Base-by-base conservation (phyloP, 2,797 vertebrate genomes). In the Malurus leucopterus region DNA sequence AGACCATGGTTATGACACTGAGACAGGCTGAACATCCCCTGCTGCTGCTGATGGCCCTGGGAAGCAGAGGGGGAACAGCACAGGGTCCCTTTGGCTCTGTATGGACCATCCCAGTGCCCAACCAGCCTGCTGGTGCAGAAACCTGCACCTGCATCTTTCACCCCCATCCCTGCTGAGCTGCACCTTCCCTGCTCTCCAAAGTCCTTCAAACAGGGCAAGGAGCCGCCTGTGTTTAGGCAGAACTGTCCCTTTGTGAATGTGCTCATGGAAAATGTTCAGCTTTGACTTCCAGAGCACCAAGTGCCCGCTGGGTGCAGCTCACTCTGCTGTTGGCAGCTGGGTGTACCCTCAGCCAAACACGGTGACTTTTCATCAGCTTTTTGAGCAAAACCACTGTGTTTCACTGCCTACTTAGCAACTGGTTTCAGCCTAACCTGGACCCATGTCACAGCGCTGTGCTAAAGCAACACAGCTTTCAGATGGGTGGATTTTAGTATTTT, bases 391-490 rank as follows among this genome's bases (percentile, higher is more conserved):
- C 15, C 30, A 36, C 24, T 2, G 4, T 22, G 50, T 70, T 86
- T 32, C 61, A 47, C 13, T 62, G 34, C 63, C 86, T 93, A 72
- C 71, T 93, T 87, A 91, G 87, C 64, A 92, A 74, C 50, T 93
- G 79, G 36, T 73, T 86, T 40, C 73, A 75, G 65, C 44, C 62
- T 78, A 22, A 77, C 49, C 57, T 61, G 73, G 61, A 63, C 51
- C 38, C 57, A 11, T 47, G 74, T 88, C 65, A 88, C 32, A 77
- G 67, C 0, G 2, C 83, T 55, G 46, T 1, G 3, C 53, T 68
- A 53, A 88, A 73, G 72, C 53, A 43, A 49, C 17, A 22, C 51
- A 80, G 61, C 41, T 91, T 63, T 58, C 36, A 82, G 61, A 49
- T 36, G 40, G 3, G 10, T 43, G 34, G 30, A 50, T 51, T n/a